Base-by-base conservation (phyloP, 1,140 invertebrate species). In the Eupeodes corollae region DNA sequence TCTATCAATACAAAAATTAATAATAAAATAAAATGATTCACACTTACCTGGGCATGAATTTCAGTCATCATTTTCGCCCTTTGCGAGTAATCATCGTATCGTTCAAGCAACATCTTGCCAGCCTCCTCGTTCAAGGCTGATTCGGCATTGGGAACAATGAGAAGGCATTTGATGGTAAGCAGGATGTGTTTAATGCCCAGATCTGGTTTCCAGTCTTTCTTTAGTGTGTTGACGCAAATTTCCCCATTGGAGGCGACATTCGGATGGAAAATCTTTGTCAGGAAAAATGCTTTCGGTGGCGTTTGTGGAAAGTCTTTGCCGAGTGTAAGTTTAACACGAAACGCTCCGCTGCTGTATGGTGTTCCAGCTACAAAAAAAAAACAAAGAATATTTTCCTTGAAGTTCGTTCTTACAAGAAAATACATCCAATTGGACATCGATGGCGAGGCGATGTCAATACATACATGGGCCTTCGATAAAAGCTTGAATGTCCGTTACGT, bases 211-310 rank as follows among this genome's bases (percentile, higher is more conserved):
- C 93, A 97, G 74, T 97, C 90, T 73, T 90, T 94, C 72, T 95
- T 94, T 44, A 98, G 75, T 45, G 93, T 96, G 72, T 97, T 95
- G 0, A 98, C 94, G 74, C 93, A 97, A 66, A 98, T 96, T 73
- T 96, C 92, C 34, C 93, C 93, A 74, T 86, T 90, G 57, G 79
- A 78, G 11, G 92, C 85, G 56, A 97, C 92, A 78, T 98, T 97
- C 30, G 93, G 93, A 73, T 97, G 93, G 75, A 98, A 98, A 58
- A 98, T 94, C 78, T 91, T 93, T 44, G 93, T 98, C 30, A 94
- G 71, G 69, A 98, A 97, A 72, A 83, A 93, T 35, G 91, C 93
- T 73, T 94, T 95, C 15, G 93, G 94, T 53, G 94, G 91, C 58
- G 83, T 79, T 56, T 84, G 77, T 16, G 94, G 94, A 72, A 94